A percentile compares a stretch with the other conserved stretches of the same genome.
These are phyloP conservation scores for Gisinianus flammeolus DNA, from an alignment of 2,888 invertebrate species.

Conservation along the genomic window DNA sequence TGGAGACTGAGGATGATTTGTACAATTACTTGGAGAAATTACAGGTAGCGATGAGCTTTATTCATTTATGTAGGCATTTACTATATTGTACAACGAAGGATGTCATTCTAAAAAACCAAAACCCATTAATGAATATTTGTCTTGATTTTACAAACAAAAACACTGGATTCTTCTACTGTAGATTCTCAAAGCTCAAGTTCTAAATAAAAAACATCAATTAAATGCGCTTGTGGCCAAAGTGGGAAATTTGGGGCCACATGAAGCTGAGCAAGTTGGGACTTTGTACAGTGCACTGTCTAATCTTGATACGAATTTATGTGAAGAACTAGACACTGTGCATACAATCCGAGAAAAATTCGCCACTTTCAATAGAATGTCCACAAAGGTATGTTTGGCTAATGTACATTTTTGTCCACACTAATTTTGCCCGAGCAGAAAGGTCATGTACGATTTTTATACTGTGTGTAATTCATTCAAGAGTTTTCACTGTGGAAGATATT, in stretches of 20 bases:
- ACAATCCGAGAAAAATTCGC: conserved; percentile 74
- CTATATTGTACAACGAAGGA: no score
- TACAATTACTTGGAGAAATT: conserved; percentile 80
- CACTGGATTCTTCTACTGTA: not conserved
- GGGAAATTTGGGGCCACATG: conserved; percentile 64
- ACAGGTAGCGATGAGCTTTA: conserved; percentile 66
- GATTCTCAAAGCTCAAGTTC: conserved; percentile 56
- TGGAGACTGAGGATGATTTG: conserved; percentile 82
- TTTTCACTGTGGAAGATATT: conserved; percentile 3
- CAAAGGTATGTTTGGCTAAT: conserved; percentile 56
- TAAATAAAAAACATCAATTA: conserved; percentile 57
- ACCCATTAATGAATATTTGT: not conserved
- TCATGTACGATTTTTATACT: not conserved
- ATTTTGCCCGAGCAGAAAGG: not conserved
- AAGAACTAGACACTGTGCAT: conserved; percentile 78
- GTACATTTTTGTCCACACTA: not conserved
- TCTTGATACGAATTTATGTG: conserved; percentile 74
- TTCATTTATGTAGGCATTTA: no score
- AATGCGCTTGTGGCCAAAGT: conserved; percentile 51
- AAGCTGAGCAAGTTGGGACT: conserved; percentile 78
- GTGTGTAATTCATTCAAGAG: not conserved
- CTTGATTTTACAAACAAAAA: no score
- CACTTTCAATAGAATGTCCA: conserved; percentile 55
- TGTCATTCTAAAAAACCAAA: not conserved
- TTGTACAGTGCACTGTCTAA: conserved; percentile 73